Percentiles rank a stretch among this genome's conserved stretches.
Conservation (phyloP, 2,888 invertebrate genomes). For the Kuschelorhynchus macadamiae region DNA sequence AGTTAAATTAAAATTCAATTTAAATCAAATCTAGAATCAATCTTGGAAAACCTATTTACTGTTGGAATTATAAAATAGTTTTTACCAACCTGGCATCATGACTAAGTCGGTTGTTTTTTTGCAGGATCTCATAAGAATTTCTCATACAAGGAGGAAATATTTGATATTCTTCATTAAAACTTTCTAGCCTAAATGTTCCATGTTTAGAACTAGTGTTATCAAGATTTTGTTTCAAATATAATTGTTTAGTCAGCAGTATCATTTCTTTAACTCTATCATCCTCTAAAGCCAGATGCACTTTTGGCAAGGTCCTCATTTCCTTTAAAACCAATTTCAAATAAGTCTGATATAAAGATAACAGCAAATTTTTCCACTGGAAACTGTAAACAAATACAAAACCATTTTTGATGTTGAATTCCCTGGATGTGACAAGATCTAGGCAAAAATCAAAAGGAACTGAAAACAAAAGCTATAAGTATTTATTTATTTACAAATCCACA, state of each 20-base stretch:
- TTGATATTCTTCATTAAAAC: slow-evolving; percentile 68
- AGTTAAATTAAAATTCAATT: too few relatives aligned
- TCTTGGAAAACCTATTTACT: too few relatives aligned
- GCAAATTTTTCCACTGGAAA: slow-evolving; percentile 72
- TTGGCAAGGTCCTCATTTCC: slow-evolving; percentile 60
- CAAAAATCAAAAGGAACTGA: slow-evolving; percentile 73
- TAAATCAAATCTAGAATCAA: too few relatives aligned
- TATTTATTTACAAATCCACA: too few relatives aligned
- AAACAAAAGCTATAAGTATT: slow-evolving; percentile 23
- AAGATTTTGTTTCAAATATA: slow-evolving; percentile 18
- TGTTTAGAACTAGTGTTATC: background rate
- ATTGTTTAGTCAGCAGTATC: slow-evolving; percentile 60
- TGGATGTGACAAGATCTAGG: slow-evolving; percentile 70
- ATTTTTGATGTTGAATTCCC: slow-evolving; percentile 70
- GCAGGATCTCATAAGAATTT: slow-evolving; percentile 72
- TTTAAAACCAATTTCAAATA: slow-evolving; percentile 67
- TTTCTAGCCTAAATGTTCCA: slow-evolving; percentile 56
- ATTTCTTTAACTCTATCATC: slow-evolving; percentile 65
- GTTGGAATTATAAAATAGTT: too few relatives aligned
- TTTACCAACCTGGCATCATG: slow-evolving; percentile 72
- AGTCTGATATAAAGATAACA: slow-evolving; percentile 69
- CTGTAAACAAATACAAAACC: slow-evolving; percentile 73
- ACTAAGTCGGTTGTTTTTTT: slow-evolving; percentile 74
- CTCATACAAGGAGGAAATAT: slow-evolving; percentile 78
- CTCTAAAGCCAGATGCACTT: slow-evolving; percentile 62